Percentiles rank a stretch among this genome's conserved stretches.
Evolutionary conservation across 2,888 invertebrate genomes (phyloP).

Genomic region (Cerastoderma edule): DNA sequence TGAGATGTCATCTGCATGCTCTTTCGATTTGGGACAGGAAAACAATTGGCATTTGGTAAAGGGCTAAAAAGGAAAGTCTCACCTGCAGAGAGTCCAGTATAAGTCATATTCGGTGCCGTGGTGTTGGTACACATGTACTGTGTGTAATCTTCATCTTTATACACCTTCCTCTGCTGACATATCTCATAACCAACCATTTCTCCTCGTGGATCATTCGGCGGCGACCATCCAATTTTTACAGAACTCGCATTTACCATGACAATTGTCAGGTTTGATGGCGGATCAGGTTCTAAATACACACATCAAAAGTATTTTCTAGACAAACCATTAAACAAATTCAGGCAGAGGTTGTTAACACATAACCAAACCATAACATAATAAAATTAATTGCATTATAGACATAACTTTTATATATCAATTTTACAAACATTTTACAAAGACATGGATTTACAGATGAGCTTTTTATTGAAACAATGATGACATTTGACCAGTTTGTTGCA

Average conservation of each 20-base stretch:
- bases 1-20: too few species aligned
- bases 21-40: too few species aligned
- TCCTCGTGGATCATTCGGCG: not conserved
- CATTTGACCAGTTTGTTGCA: too few species aligned
- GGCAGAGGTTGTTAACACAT: too few species aligned
- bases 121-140: not conserved
- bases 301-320: too few species aligned
- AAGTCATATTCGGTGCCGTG: not conserved
- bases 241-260: not conserved
- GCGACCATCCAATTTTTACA: not conserved
- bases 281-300: slow-evolving; percentile 15
- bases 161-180: slow-evolving; percentile 8
- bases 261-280: not conserved
- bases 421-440: not conserved
- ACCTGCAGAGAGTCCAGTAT: not conserved
- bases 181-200: slow-evolving; percentile 3
- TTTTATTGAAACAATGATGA: too few species aligned
- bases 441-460: not conserved
- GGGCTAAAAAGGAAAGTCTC: too few species aligned
- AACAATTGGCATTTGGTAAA: too few species aligned
- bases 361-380: not conserved
- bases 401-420: not conserved
- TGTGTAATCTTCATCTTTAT: slow-evolving; percentile 9
- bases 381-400: not conserved
- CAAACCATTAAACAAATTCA: too few species aligned